Evolutionary conservation across 1,140 invertebrate genomes (phyloP).

Genomic region (Oreohelix idahoensis): DNA sequence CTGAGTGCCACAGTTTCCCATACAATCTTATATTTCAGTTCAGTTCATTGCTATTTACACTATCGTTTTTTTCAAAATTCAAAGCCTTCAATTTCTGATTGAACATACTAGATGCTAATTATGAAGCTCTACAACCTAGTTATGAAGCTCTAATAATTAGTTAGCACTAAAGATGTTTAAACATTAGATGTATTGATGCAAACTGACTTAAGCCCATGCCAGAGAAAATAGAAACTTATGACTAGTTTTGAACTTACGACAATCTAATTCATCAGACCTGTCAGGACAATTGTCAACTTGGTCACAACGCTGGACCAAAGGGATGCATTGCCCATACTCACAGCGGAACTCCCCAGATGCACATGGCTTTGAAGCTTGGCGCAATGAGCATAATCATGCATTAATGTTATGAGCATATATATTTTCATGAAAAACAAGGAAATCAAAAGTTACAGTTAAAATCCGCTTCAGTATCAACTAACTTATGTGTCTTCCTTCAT

Average conservation of each 20-base stretch:
- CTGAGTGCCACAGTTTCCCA: too few relatives aligned
- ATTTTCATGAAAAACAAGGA: not conserved
- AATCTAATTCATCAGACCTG: slow-evolving; percentile 85
- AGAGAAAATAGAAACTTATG: not conserved
- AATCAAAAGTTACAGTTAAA: too few relatives aligned
- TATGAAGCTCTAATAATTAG: too few relatives aligned
- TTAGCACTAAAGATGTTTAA: too few relatives aligned
- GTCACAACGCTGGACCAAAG: slow-evolving; percentile 83
- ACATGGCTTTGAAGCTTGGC: slow-evolving; percentile 51
- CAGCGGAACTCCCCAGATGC: slow-evolving; percentile 73
- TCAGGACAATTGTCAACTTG: slow-evolving; percentile 91
- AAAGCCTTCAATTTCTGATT: too few relatives aligned
- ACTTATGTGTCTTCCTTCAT: too few relatives aligned
- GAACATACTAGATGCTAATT: too few relatives aligned
- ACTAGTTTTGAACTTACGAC: slow-evolving; percentile 56
- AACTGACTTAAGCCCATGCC: not conserved
- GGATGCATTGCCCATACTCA: slow-evolving; percentile 81
- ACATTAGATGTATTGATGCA: not conserved
- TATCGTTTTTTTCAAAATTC: too few relatives aligned
- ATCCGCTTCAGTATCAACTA: too few relatives aligned
- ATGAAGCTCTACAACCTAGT: too few relatives aligned
- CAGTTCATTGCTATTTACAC: too few relatives aligned
- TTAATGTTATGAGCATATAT: not conserved
- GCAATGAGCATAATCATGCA: not conserved
- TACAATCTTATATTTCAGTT: too few relatives aligned